Conservation (phyloP, 2,113 vertebrate genomes). For the Columbina picui region DNA sequence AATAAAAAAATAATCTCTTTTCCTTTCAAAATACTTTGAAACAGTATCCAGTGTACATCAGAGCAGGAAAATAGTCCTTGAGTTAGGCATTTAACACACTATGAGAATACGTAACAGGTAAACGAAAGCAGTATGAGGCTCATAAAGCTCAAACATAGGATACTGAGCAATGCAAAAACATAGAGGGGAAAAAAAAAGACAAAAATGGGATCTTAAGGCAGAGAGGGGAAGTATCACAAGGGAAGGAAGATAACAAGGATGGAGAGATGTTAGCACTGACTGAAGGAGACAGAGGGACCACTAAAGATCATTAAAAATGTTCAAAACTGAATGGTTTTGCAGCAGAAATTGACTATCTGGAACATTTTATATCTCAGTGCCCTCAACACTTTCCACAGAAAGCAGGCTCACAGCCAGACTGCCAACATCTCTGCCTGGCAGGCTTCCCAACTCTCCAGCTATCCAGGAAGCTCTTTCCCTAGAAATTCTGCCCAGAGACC, state of each 20-base stretch:
- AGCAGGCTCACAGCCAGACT: neutral
- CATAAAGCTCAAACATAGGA: neutral
- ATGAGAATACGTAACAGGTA: neutral
- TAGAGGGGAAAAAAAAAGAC: neutral
- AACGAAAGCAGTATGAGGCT: neutral
- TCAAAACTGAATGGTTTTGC: neutral
- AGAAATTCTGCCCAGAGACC: neutral
- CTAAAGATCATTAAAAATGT: neutral
- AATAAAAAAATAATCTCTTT: neutral
- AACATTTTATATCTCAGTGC: neutral
- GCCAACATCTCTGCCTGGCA: neutral
- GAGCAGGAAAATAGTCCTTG: neutral
- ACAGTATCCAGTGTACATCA: neutral
- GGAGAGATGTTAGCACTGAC: neutral
- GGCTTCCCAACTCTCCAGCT: neutral
- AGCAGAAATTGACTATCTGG: conserved; percentile 4
- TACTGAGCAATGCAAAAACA: neutral
- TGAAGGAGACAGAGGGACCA: neutral
- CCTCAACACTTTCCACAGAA: neutral
- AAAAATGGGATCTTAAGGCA: neutral
- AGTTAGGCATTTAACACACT: neutral
- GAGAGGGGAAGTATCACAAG: neutral
- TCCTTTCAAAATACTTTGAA: neutral
- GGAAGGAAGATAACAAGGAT: neutral
- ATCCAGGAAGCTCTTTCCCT: neutral